These are phyloP conservation scores for Dugesia japonica DNA, from an alignment of 2,888 invertebrate genomes.

Conservation along the genomic window DNA sequence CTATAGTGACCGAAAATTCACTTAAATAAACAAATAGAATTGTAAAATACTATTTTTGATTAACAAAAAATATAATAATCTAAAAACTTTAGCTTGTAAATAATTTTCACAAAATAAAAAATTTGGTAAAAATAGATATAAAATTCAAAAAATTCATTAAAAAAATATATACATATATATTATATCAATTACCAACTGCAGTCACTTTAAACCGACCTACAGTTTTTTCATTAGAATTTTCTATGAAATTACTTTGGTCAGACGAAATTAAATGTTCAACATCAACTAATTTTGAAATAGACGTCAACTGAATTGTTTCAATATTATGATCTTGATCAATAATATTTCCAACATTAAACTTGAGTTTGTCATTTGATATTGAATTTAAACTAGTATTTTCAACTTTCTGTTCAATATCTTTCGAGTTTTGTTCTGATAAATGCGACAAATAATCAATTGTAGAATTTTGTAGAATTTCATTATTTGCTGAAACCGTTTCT, in stretches of 20 bases:
- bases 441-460: neutral
- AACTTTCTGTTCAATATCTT: neutral
- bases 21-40: too few relatives aligned
- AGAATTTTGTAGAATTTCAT: neutral
- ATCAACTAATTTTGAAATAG: neutral
- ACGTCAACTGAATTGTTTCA: neutral
- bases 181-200: neutral
- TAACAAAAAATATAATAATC: too few relatives aligned
- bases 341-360: neutral
- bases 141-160: too few relatives aligned
- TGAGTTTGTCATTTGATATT: neutral
- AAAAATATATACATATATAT: too few relatives aligned
- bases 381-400: neutral
- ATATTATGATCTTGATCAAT: neutral
- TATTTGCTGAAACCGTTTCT: neutral
- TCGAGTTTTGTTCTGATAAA: neutral
- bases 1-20: too few relatives aligned
- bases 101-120: too few relatives aligned
- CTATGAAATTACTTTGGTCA: neutral
- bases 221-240: neutral
- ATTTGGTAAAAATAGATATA: too few relatives aligned
- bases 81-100: too few relatives aligned
- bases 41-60: too few relatives aligned
- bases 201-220: slow-evolving; percentile 1
- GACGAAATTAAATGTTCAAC: neutral